Conservation (phyloP, 37 sponge, comb jelly and placozoan species). For the Ianthella basta region DNA sequence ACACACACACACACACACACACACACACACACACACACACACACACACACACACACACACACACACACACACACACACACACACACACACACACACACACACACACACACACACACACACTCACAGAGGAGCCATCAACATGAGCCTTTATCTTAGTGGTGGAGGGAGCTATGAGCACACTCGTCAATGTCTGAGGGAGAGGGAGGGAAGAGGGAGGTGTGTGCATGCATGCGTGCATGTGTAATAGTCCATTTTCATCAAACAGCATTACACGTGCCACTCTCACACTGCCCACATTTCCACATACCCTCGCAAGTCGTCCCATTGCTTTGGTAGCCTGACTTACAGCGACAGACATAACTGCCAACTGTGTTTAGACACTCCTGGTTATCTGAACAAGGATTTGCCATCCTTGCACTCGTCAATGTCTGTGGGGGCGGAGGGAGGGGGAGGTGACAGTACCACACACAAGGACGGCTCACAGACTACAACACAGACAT, state of each 20-base stretch:
- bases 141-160: no score
- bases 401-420: neutral
- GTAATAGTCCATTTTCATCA: no score
- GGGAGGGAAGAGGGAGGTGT: no score
- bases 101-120: slow-evolving; percentile 5
- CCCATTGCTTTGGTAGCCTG: slow-evolving; percentile 17
- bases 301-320: slow-evolving; percentile 17
- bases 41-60: slow-evolving; percentile 29
- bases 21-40: slow-evolving; percentile 19
- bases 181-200: no score
- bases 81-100: slow-evolving; percentile 10
- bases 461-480: no score
- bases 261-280: no score
- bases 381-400: slow-evolving; percentile 1
- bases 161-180: no score
- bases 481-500: no score
- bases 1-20: slow-evolving; percentile 1
- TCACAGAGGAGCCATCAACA: no score
- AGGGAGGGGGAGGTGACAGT: no score
- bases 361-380: slow-evolving; percentile 37
- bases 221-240: no score
- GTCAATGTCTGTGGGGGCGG: neutral
- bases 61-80: slow-evolving; percentile 18
- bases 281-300: no score
- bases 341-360: slow-evolving; percentile 24